Evolutionary conservation across 2,113 vertebrate genomes (phyloP), one percentile per base, ranked within the genome.

Genomic region (Eudorcas thomsonii): DNA sequence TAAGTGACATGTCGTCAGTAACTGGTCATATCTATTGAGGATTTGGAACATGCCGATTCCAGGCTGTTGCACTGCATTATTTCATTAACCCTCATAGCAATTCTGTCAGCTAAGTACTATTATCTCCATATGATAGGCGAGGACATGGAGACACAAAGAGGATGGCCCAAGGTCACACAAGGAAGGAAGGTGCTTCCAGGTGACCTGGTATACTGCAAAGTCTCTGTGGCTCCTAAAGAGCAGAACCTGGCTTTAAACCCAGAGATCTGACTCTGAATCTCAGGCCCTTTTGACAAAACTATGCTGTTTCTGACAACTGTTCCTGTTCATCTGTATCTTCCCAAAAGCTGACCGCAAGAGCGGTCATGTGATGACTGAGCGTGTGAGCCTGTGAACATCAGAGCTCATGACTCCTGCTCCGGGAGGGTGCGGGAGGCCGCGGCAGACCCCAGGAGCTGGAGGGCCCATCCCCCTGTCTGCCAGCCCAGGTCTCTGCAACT

Each of bases 121-220:
- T 67, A 86, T 78, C 67, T 92, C 67, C 88, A 74, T 71, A 88
- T 92, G 92, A 92, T 71, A 94, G 50, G 94, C 26, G 25, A 92
- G 55, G 88, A 96, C 88, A 97, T 54, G 36, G 88, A 90, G 84
- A 78, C 90, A 88, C 81, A 78, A 89, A 67, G 54, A 95, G 36
- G 10, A 17, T 36, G 59, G 39, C 45, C 64, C 55, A 59, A 57
- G 33, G 36, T 96, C 96, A 96, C 52, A 39, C 7, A 9, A 23
- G 59, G 52, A 82, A 36, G 36, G 21, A 64, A 74, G 60, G 5
- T 48, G 30, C 39, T 64, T 67, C 55, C 50, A 26, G 50, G 48
- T 23, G 80, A 77, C 28, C 15, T 39, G 54, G 12, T 67, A 21
- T 14, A 67, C 2, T 13, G 43, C 48, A 86, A 45, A 92, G 26